These are phyloP conservation scores for Timema podura DNA, from an alignment of 2,888 invertebrate genomes.

Conservation along the genomic window DNA sequence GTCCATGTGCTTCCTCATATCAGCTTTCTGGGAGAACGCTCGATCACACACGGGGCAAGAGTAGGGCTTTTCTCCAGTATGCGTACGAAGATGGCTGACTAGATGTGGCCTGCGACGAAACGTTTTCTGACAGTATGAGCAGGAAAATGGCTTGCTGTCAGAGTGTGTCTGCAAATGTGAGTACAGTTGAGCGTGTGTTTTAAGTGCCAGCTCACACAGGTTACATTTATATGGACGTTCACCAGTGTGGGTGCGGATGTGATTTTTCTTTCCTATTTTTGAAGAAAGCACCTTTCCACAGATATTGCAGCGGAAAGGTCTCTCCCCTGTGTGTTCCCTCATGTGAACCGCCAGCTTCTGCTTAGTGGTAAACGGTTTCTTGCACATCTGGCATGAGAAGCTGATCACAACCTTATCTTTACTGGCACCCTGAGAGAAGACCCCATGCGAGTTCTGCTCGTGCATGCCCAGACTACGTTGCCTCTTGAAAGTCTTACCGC, in stretches of 20 bases:
- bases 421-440: constrained; percentile 3
- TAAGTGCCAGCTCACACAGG: constrained; percentile 23
- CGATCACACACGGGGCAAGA: constrained; percentile 22
- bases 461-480: constrained; percentile 23
- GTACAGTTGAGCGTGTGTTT: constrained; percentile 22
- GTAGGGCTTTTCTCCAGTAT: constrained; percentile 26
- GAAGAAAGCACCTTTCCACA: constrained; percentile 21
- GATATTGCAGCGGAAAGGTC: constrained; percentile 21
- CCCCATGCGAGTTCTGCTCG: constrained; percentile 21
- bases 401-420: constrained; percentile 11
- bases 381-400: constrained; percentile 22
- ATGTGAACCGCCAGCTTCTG: constrained; percentile 22
- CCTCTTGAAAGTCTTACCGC: constrained; percentile 25
- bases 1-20: constrained; percentile 24
- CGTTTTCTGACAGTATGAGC: constrained; percentile 21
- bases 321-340: constrained; percentile 23
- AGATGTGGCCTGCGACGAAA: constrained; percentile 25
- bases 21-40: constrained; percentile 24
- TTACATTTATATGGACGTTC: constrained; percentile 24
- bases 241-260: constrained; percentile 27
- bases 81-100: constrained; percentile 23
- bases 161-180: constrained; percentile 25
- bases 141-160: constrained; percentile 23
- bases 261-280: constrained; percentile 18
- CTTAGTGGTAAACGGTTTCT: constrained; percentile 19